Base-by-base conservation (phyloP, 2,888 invertebrate species). In the Doris montereyensis region DNA sequence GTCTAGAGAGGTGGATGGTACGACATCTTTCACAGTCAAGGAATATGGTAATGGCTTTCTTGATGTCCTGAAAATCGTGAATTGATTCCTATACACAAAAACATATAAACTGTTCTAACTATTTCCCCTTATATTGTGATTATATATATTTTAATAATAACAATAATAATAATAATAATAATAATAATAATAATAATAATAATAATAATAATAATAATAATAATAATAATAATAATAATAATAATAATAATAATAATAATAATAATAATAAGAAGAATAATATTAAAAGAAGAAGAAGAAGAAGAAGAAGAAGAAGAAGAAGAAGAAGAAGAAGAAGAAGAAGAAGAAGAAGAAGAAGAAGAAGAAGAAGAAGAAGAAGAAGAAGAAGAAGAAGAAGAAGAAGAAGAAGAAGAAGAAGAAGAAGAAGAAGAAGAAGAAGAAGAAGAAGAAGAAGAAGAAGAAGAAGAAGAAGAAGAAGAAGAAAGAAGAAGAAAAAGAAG, bases 21-120 rank as follows among this genome's bases (percentile, higher is more conserved):
- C 35, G 8, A 85, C 87, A 71, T 74, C 81, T 0, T 88, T 89
- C 70, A 83, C 82, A 70, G 89, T 89, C 5, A 81, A 86, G 28
- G 88, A 89, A 84, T 89, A 89, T 81, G 89, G 89, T 88, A 81
- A 77, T n/a, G n/a, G n/a, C n/a, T n/a, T n/a, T n/a, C n/a, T n/a
- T n/a, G n/a, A n/a, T n/a, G n/a, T n/a, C n/a, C n/a, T n/a, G n/a
- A n/a, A n/a, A n/a, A n/a, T n/a, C n/a, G n/a, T n/a, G n/a, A n/a
- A n/a, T n/a, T n/a, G n/a, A n/a, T n/a, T n/a, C n/a, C n/a, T n/a
- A n/a, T n/a, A n/a, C n/a, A n/a, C n/a, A n/a, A n/a, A n/a, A n/a
- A n/a, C n/a, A n/a, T n/a, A n/a, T n/a, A n/a, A n/a, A n/a, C n/a
- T n/a, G n/a, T n/a, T n/a, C n/a, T n/a, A n/a, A n/a, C n/a, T n/a